These are phyloP conservation scores for Pomatorhinus ruficollis DNA, from an alignment of 2,113 vertebrate genomes.

Conservation along the genomic window DNA sequence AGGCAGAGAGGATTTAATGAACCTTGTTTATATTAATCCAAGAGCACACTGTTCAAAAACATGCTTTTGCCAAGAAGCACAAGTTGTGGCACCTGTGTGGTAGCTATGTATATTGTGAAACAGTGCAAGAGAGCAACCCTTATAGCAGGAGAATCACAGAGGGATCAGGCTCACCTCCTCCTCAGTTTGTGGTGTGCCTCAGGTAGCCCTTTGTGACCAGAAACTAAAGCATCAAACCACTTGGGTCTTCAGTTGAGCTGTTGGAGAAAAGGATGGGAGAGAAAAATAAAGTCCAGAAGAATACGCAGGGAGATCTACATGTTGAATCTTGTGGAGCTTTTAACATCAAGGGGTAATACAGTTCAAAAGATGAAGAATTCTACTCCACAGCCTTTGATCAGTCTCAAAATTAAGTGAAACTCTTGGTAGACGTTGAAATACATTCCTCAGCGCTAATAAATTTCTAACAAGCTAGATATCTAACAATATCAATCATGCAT, in stretches of 20 bases:
- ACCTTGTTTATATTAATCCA: background rate
- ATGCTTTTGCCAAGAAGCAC: background rate
- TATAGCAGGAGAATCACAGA: background rate
- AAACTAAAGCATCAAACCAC: background rate
- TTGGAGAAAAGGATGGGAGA: background rate
- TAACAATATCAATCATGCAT: background rate
- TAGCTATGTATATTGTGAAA: background rate
- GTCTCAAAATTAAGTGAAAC: background rate
- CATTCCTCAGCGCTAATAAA: constrained; percentile 5
- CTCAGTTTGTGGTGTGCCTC: background rate
- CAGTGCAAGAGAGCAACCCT: background rate
- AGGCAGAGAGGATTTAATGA: background rate
- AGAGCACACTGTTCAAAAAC: background rate
- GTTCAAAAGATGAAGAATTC: background rate
- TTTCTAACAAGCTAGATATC: constrained; percentile 21
- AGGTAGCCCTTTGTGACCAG: background rate
- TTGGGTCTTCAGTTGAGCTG: background rate
- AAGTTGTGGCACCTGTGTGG: background rate
- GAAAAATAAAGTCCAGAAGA: background rate
- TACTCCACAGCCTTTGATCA: background rate
- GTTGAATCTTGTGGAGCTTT: background rate
- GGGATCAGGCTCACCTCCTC: background rate
- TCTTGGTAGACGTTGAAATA: background rate
- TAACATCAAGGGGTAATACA: background rate
- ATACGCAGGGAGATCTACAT: background rate